Percentiles rank a stretch among this genome's conserved stretches.
Evolutionary conservation across 2,888 invertebrate genomes (phyloP).

Genomic region (Andrena fulva): DNA sequence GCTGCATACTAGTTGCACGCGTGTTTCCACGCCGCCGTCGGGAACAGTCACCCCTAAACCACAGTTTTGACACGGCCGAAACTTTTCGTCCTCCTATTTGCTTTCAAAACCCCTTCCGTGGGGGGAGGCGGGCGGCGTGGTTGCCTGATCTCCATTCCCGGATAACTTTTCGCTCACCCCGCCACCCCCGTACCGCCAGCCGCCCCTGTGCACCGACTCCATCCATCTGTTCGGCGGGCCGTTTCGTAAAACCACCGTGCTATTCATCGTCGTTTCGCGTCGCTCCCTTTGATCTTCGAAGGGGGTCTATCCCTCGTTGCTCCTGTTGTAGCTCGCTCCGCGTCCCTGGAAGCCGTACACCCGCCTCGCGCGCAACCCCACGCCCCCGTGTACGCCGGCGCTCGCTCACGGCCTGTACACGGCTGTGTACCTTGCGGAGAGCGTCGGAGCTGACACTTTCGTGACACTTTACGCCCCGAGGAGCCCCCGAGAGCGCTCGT

Average conservation of each 20-base stretch:
- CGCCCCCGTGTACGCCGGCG: not conserved
- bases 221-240: conserved; percentile 69
- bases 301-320: conserved; percentile 33
- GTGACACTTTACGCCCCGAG: conserved; percentile 74
- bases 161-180: conserved; percentile 1
- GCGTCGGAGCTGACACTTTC: conserved; percentile 78
- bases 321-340: conserved; percentile 10
- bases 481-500: conserved; percentile 67
- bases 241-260: conserved; percentile 77
- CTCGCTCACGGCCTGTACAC: conserved; percentile 41
- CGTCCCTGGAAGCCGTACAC: conserved; percentile 26
- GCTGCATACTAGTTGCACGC: not conserved
- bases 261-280: conserved; percentile 73
- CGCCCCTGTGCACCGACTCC: conserved; percentile 41
- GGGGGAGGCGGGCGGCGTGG: not conserved
- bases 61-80: conserved; percentile 47
- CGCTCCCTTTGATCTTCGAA: conserved; percentile 77
- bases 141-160: conserved; percentile 49
- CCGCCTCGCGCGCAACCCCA: not conserved
- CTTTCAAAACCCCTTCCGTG: conserved; percentile 40
- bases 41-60: conserved; percentile 45
- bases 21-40: conserved; percentile 9
- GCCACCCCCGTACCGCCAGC: not conserved
- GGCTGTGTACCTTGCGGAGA: conserved; percentile 63
- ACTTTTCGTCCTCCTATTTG: conserved; percentile 52